Percentiles rank a stretch among this genome's conserved stretches.
Conservation (phyloP, 35 echinoderm and acorn worm genomes). For the Acanthaster planci region DNA sequence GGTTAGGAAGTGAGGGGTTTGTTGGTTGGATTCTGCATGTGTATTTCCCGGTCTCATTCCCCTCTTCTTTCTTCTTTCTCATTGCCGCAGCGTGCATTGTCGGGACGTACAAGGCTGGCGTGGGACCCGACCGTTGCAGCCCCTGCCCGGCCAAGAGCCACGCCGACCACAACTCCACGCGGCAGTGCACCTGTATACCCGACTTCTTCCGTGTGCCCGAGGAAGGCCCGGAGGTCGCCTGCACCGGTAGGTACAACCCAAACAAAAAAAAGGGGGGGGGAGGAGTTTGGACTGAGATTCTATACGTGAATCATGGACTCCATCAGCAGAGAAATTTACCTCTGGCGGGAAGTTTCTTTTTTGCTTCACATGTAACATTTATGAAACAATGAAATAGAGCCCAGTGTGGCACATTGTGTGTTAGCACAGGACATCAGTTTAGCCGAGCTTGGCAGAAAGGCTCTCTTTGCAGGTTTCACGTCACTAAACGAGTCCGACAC, state of each 20-base stretch:
- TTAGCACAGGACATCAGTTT: too few relatives aligned
- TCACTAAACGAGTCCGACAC: too few relatives aligned
- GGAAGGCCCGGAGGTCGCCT: slow-evolving; percentile 31
- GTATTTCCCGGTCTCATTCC: not conserved
- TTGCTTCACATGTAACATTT: too few relatives aligned
- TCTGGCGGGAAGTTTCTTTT: too few relatives aligned
- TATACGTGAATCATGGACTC: too few relatives aligned
- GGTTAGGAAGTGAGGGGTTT: not conserved
- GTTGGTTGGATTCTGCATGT: not conserved
- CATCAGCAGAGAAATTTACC: too few relatives aligned
- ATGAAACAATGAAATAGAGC: too few relatives aligned
- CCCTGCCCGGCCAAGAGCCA: slow-evolving; percentile 66
- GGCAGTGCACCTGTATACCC: slow-evolving; percentile 58
- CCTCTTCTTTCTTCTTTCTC: slow-evolving; percentile 14
- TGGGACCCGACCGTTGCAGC: slow-evolving; percentile 26
- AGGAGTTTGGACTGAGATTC: slow-evolving; percentile 5
- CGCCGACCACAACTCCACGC: slow-evolving; percentile 41
- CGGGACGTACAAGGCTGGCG: slow-evolving; percentile 58
- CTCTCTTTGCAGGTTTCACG: too few relatives aligned
- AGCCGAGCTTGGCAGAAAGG: too few relatives aligned
- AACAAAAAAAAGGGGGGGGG: not conserved
- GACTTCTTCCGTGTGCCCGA: slow-evolving; percentile 48
- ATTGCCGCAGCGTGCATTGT: slow-evolving; percentile 49
- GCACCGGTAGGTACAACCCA: slow-evolving; percentile 45
- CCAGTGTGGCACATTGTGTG: too few relatives aligned